Conservation (phyloP, 2,888 invertebrate species). For the Luperina testacea region DNA sequence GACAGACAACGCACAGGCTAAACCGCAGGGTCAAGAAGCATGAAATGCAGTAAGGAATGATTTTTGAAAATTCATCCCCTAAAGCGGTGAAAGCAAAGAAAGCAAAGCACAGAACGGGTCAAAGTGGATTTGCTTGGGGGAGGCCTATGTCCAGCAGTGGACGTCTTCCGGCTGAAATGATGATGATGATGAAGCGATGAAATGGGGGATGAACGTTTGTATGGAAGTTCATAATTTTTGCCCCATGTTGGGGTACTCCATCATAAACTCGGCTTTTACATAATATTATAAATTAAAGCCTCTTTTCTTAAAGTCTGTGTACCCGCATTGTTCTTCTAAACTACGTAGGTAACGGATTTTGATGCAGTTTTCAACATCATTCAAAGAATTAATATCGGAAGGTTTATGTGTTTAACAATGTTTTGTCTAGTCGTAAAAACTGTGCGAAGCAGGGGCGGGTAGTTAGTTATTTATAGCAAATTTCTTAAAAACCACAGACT, state of each 20-base stretch:
- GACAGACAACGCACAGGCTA: no score
- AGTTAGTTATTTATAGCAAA: neutral
- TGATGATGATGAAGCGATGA: no score
- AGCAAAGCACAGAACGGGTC: no score
- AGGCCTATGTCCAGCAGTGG: no score
- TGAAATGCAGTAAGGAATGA: neutral
- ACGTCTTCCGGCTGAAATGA: no score
- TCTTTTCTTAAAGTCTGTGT: neutral
- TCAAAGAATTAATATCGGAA: neutral
- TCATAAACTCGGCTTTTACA: neutral
- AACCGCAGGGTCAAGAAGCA: no score
- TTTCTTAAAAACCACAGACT: constrained; percentile 76
- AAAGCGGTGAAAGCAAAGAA: no score
- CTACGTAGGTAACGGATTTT: no score
- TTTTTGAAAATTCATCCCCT: neutral
- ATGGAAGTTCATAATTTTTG: neutral
- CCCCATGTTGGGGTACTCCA: neutral
- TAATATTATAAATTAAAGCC: neutral
- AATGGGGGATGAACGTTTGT: neutral
- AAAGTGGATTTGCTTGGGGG: no score
- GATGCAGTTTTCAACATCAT: neutral
- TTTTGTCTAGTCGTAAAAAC: neutral
- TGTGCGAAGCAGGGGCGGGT: no score
- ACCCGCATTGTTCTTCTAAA: neutral
- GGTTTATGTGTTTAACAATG: neutral